Conservation (phyloP, 2,113 vertebrate species). For the Willisornis vidua region DNA sequence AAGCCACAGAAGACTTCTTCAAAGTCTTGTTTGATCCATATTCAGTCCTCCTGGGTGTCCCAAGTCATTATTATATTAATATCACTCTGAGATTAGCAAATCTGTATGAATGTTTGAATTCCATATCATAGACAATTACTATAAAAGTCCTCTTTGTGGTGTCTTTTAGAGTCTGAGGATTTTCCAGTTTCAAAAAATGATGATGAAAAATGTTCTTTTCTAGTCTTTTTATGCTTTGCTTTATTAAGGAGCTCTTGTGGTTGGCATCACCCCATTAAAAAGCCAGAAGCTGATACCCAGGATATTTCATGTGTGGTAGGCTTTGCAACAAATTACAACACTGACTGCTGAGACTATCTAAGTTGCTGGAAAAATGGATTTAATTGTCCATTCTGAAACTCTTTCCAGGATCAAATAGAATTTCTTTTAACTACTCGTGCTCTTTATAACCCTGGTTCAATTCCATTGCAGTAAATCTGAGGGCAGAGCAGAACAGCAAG, state of each 20-base stretch:
- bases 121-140: background rate
- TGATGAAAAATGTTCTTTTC: conserved; percentile 4
- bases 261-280: background rate
- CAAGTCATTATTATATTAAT: background rate
- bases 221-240: background rate
- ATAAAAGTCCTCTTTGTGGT: background rate
- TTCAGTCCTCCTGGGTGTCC: background rate
- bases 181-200: conserved; percentile 19
- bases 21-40: background rate
- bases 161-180: background rate
- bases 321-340: conserved; percentile 44
- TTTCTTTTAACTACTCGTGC: conserved; percentile 63
- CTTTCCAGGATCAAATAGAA: conserved; percentile 67
- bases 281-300: conserved; percentile 26
- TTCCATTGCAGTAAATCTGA: conserved; percentile 59
- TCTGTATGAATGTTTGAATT: background rate
- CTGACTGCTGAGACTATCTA: conserved; percentile 34
- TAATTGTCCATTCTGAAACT: conserved; percentile 65
- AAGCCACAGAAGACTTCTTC: background rate
- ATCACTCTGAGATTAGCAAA: background rate
- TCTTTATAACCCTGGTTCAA: conserved; percentile 64
- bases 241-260: conserved; percentile 33
- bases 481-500: background rate
- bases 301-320: conserved; percentile 46
- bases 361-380: conserved; percentile 48